These are phyloP conservation scores for Harpagus bidentatus DNA, from an alignment of 2,113 vertebrate species.

Conservation along the genomic window DNA sequence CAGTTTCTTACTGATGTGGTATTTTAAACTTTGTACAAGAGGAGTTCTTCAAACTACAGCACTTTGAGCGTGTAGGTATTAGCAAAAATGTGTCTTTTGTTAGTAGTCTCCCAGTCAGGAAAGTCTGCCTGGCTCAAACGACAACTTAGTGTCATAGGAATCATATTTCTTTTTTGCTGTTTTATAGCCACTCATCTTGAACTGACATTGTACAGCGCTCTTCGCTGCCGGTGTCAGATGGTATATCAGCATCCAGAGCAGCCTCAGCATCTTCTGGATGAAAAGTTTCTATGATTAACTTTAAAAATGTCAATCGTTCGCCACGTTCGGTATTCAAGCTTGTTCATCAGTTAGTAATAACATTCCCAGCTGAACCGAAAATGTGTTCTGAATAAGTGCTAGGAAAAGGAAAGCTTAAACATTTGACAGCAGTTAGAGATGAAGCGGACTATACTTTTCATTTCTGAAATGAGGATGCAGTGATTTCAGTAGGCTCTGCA, in stretches of 20 bases:
- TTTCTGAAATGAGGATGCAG: constrained; percentile 2
- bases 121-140: background rate
- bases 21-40: background rate
- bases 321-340: constrained; percentile 14
- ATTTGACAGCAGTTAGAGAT: constrained; percentile 12
- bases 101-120: background rate
- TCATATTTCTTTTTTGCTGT: background rate
- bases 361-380: constrained; percentile 19
- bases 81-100: background rate
- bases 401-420: background rate
- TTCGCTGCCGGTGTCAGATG: background rate
- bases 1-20: background rate
- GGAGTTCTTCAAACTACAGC: background rate
- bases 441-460: constrained; percentile 14
- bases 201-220: background rate
- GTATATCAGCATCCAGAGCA: constrained; percentile 27
- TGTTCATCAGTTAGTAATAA: constrained; percentile 57
- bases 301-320: background rate
- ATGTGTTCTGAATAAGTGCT: background rate
- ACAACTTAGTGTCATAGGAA: background rate
- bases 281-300: constrained; percentile 53
- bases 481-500: background rate
- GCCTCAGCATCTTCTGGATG: constrained; percentile 40
- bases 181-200: constrained; percentile 32
- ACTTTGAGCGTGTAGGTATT: background rate